Evolutionary conservation across 2,888 invertebrate genomes (phyloP).

Genomic region (Eristalis pertinax): DNA sequence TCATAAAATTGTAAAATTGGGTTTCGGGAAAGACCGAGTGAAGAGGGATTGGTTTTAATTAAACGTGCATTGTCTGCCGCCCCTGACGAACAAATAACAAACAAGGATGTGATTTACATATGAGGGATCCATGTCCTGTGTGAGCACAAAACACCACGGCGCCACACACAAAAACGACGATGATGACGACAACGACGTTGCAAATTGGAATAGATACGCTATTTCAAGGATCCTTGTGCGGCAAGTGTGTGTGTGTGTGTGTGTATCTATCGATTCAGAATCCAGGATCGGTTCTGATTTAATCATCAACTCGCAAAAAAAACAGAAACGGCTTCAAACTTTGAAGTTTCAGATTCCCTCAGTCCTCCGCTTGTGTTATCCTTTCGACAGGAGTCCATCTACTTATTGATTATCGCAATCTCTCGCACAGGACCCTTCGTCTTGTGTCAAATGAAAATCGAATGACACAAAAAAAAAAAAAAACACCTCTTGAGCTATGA

Average conservation of each 20-base stretch:
- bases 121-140: slow-evolving; percentile 38
- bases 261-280: slow-evolving; percentile 37
- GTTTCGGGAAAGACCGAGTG: neutral
- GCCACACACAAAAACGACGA: neutral
- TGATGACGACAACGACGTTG: neutral
- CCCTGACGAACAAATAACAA: slow-evolving; percentile 60
- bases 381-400: neutral
- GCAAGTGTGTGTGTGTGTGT: neutral
- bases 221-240: slow-evolving; percentile 12
- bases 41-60: slow-evolving; percentile 48
- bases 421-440: slow-evolving; percentile 5
- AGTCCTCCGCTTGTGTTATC: neutral
- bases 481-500: slow-evolving; percentile 70
- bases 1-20: slow-evolving; percentile 53
- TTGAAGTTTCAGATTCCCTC: slow-evolving; percentile 4
- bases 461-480: slow-evolving; percentile 70
- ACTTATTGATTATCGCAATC: slow-evolving; percentile 24
- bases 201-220: slow-evolving; percentile 9
- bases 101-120: slow-evolving; percentile 66
- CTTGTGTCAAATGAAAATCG: slow-evolving; percentile 58
- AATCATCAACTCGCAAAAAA: slow-evolving; percentile 49
- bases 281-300: slow-evolving; percentile 31
- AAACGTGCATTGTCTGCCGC: slow-evolving; percentile 66
- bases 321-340: slow-evolving; percentile 21
- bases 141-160: neutral